Base-by-base conservation (phyloP, 2,888 invertebrate genomes). In the Neoitamus cyanurus region DNA sequence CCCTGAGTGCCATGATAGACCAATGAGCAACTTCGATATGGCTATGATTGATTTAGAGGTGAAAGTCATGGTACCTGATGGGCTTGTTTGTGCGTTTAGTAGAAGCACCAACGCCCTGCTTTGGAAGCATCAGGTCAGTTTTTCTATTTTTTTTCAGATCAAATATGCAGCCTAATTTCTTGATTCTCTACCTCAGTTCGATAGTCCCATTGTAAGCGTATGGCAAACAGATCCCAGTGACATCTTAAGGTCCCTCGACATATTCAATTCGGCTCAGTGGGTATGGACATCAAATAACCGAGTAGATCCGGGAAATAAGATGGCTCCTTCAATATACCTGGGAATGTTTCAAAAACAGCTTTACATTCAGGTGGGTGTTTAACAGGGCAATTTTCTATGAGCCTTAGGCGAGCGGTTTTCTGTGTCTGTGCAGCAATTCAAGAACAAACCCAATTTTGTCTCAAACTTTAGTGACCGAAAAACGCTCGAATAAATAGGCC, bases 301-400 rank as follows among this genome's bases (percentile, higher is more conserved):
- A 2, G 87, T 89, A 3, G 88, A 86, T 9, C 86, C 91, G 34
- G 89, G 90, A 7, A 92, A 92, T 30, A 87, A 90, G 3, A 88
- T 91, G 30, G 90, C 91, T 83, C 96, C 97, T 0, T 93, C 95
- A 0, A 92, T 97, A n/a, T 97, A 97, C 90, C 92, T 97, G 80
- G 97, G 97, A 83, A 95, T 96, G 92, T 96, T 97, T 89, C 93
- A 96, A 30, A 94, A 94, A 88, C 97, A 97, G 92, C 93, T 96
- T 87, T 92, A 92, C 85, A 91, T 91, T 84, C 91, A 92, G 88
- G 89, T 89, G n/a, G 5, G 42, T 15, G n/a, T 5, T 42, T 15
- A 42, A 5, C 4, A 5, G 13, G 6, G n/a, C n/a, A n/a, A n/a
- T n/a, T n/a, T n/a, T n/a, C n/a, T n/a, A n/a, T n/a, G n/a, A n/a